Evolutionary conservation across 2,797 vertebrate species (phyloP).

Genomic region (Peromyscus attwateri): DNA sequence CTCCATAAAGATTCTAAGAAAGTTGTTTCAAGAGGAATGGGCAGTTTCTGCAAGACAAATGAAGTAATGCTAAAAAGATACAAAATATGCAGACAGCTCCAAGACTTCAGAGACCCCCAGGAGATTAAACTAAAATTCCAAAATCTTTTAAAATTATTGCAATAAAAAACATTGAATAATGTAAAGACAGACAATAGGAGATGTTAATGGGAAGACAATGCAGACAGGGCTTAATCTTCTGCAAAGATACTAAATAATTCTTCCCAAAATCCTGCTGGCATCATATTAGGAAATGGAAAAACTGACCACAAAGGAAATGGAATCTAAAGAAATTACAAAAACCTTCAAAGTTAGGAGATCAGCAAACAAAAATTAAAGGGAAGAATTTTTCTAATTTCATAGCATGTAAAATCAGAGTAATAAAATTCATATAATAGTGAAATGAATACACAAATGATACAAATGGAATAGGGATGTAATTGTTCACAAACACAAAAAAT

Average conservation of each 20-base stretch:
- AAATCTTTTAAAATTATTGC: not conserved
- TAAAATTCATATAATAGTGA: not conserved
- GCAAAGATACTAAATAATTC: not conserved
- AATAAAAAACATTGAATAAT: not conserved
- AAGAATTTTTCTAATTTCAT: not conserved
- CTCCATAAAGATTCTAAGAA: not conserved
- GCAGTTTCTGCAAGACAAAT: not conserved
- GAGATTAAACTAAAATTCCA: not conserved
- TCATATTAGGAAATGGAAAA: not conserved
- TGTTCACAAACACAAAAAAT: not conserved
- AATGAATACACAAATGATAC: not conserved
- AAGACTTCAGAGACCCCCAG: not conserved
- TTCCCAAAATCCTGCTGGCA: not conserved
- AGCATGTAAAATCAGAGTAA: not conserved
- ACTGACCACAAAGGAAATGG: not conserved
- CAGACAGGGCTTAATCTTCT: not conserved
- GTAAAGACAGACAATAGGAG: not conserved
- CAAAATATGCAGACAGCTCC: not conserved
- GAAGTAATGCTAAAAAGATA: not conserved
- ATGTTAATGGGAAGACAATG: not conserved
- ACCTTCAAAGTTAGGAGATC: not conserved
- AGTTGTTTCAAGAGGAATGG: not conserved
- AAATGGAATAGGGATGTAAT: not conserved
- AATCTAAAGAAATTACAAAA: not conserved
- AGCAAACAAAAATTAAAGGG: not conserved